Evolutionary conservation across 2,888 invertebrate genomes (phyloP).

Genomic region (Amiota minor): DNA sequence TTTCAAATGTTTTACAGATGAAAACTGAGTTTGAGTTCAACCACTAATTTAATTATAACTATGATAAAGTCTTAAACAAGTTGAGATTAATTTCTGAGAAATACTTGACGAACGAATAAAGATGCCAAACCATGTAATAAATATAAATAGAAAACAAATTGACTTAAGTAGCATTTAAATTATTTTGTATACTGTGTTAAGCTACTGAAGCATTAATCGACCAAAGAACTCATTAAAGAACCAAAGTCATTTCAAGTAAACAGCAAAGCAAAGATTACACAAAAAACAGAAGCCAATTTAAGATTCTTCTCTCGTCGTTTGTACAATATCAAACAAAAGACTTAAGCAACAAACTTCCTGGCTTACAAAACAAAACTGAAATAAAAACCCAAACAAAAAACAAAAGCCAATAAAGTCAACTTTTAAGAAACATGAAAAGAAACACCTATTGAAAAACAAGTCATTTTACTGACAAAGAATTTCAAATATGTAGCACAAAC

Average conservation of each 20-base stretch:
- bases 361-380: background rate
- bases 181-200: no score
- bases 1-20: background rate
- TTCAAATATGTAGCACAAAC: conserved; percentile 22
- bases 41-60: conserved; percentile 4
- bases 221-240: no score
- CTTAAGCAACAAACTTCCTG: conserved; percentile 16
- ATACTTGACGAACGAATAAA: no score
- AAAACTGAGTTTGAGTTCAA: background rate
- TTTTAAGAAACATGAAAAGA: background rate
- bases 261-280: no score
- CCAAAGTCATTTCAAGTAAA: no score
- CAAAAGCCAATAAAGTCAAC: conserved; percentile 1
- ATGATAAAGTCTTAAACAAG: conserved; percentile 9
- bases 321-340: conserved; percentile 6
- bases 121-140: no score
- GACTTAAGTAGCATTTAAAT: no score
- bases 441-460: background rate
- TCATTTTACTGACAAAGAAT: conserved; percentile 15
- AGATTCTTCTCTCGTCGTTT: no score
- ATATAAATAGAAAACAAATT: no score
- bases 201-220: no score
- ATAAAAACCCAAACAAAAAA: background rate
- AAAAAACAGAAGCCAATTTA: no score
- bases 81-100: conserved; percentile 3